Base-by-base conservation (phyloP, 2,888 invertebrate species). In the Eretmocerus hayati region DNA sequence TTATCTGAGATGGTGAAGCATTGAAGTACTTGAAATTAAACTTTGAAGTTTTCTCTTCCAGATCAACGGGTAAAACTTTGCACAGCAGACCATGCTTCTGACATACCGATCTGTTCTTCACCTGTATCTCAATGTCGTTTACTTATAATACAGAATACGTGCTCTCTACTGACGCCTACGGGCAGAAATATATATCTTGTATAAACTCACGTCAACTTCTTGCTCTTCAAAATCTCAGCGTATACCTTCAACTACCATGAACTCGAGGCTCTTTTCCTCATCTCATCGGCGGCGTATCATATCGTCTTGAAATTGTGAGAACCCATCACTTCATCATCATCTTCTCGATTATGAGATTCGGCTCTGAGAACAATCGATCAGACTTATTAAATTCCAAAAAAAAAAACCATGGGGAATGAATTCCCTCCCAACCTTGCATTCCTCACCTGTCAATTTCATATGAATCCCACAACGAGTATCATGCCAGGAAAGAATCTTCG, bases 91-190 rank as follows among this genome's bases (percentile, higher is more conserved):
- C n/a, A n/a, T n/a, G n/a, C n/a, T n/a, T n/a, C n/a, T n/a, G n/a
- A n/a, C n/a, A n/a, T n/a, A n/a, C n/a, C n/a, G n/a, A n/a, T n/a
- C 63, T 64, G 66, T 66, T 64, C 64, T 58, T 55, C 58, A 61
- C 62, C 61, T 61, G 59, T 56, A 60, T 60, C 59, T 62, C 56
- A 52, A 52, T 52, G 37, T 55, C 50, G 48, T 42, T 50, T 56
- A 52, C 56, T n/a, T n/a, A n/a, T n/a, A n/a, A n/a, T n/a, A n/a
- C n/a, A n/a, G n/a, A n/a, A n/a, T n/a, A n/a, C n/a, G n/a, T n/a
- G n/a, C n/a, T n/a, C n/a, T n/a, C n/a, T n/a, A n/a, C n/a, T n/a
- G n/a, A n/a, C n/a, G n/a, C n/a, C n/a, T n/a, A n/a, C n/a, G n/a
- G n/a, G n/a, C n/a, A n/a, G n/a, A n/a, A n/a, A n/a, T n/a, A n/a